Evolutionary conservation across 2,888 invertebrate species (phyloP).

Genomic region (Agonopterix heracliana): DNA sequence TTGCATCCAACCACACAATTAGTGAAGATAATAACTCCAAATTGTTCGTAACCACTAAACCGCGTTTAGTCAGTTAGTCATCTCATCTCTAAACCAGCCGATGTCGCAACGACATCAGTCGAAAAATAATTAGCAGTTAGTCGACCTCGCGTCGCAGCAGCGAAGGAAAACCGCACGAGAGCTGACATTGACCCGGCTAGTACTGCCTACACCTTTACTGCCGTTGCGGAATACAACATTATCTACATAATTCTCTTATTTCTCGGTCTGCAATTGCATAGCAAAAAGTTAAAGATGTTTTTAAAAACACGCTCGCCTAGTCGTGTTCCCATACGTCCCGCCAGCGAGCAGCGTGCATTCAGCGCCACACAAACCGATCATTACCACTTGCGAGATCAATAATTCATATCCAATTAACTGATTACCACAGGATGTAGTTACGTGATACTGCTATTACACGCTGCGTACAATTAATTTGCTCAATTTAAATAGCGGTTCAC

Average conservation of each 20-base stretch:
- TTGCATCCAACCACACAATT: slow-evolving; percentile 10
- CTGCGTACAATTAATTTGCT: slow-evolving; percentile 49
- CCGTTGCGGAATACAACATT: slow-evolving; percentile 18
- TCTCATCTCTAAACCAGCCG: slow-evolving; percentile 41
- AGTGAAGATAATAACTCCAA: slow-evolving; percentile 30
- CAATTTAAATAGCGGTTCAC: slow-evolving; percentile 60
- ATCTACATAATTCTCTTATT: slow-evolving; percentile 9
- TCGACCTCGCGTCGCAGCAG: slow-evolving; percentile 46
- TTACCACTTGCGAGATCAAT: slow-evolving; percentile 50
- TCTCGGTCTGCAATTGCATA: slow-evolving; percentile 4
- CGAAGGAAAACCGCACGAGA: slow-evolving; percentile 55
- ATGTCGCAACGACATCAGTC: slow-evolving; percentile 51
- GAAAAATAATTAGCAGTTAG: slow-evolving; percentile 67
- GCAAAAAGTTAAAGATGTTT: slow-evolving; percentile 28
- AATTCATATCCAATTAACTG: slow-evolving; percentile 61
- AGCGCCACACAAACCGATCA: slow-evolving; percentile 36
- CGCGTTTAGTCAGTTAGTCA: slow-evolving; percentile 47
- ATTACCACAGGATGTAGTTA: slow-evolving; percentile 50
- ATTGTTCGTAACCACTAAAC: slow-evolving; percentile 46
- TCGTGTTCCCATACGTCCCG: slow-evolving; percentile 30
- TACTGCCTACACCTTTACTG: slow-evolving; percentile 14
- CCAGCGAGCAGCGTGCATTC: not conserved
- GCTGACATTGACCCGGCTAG: slow-evolving; percentile 54
- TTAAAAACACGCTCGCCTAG: slow-evolving; percentile 25
- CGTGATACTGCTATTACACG: slow-evolving; percentile 32